phyloP scores from a whole-genome alignment of 2,113 vertebrate genomes.

The Dromiciops gliroides region DNA sequence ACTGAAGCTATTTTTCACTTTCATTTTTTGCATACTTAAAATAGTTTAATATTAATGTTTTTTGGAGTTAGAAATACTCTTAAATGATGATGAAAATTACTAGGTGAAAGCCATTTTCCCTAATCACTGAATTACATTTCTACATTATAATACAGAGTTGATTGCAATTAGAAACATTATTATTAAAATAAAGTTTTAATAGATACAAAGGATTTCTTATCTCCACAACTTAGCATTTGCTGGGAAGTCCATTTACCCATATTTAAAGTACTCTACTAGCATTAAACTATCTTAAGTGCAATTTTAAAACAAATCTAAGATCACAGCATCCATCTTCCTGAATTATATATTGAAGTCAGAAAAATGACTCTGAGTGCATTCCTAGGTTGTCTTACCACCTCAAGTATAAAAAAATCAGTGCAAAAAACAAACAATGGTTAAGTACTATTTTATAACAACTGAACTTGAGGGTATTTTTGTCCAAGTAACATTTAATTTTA shows the following conservation, averaged over 20 bases:
- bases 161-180: constrained; percentile 90
- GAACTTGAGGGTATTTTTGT: constrained; percentile 76
- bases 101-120: constrained; percentile 88
- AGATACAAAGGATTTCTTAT: constrained; percentile 90
- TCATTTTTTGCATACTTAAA: constrained; percentile 93
- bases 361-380: constrained; percentile 86
- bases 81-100: constrained; percentile 88
- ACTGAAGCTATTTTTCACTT: too few relatives aligned
- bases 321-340: constrained; percentile 93
- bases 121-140: constrained; percentile 85
- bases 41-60: constrained; percentile 93
- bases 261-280: constrained; percentile 90
- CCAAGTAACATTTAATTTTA: constrained; percentile 84
- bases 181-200: constrained; percentile 97
- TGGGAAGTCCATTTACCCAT: constrained; percentile 85
- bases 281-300: constrained; percentile 94
- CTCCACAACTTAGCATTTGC: constrained; percentile 86
- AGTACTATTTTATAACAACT: constrained; percentile 83
- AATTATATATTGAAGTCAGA: constrained; percentile 88
- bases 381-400: constrained; percentile 84
- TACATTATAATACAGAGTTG: constrained; percentile 91
- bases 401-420: constrained; percentile 88
- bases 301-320: constrained; percentile 87
- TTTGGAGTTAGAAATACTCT: constrained; percentile 95
- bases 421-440: constrained; percentile 87